Percentiles rank a stretch among this genome's conserved stretches.
phyloP scores from a whole-genome alignment of 2,797 vertebrate genomes.

The Phylloscopus collybita region DNA sequence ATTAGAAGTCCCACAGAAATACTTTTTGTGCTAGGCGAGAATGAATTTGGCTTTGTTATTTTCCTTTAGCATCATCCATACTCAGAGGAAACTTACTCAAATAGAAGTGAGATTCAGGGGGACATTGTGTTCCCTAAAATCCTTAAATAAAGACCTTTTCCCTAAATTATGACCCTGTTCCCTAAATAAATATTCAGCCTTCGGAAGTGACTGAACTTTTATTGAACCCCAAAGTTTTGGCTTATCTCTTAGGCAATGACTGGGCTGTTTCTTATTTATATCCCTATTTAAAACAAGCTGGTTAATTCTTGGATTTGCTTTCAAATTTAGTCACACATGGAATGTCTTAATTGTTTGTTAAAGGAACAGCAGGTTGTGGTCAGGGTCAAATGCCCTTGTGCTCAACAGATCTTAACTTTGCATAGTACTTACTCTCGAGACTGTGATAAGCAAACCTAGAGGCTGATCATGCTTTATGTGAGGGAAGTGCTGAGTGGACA shows the following conservation, averaged over 20 bases:
- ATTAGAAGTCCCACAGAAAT: background rate
- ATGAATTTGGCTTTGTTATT: background rate
- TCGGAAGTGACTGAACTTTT: conserved; percentile 44
- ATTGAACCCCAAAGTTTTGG: conserved; percentile 44
- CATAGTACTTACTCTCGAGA: conserved; percentile 35
- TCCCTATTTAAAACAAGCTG: conserved; percentile 51
- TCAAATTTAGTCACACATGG: conserved; percentile 62
- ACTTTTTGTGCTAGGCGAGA: background rate
- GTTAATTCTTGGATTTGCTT: conserved; percentile 59
- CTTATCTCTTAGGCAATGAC: conserved; percentile 48
- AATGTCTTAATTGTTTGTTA: conserved; percentile 73
- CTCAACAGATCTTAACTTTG: conserved; percentile 66
- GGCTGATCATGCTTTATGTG: background rate
- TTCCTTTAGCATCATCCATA: background rate
- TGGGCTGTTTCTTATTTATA: conserved; percentile 58
- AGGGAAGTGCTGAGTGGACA: conserved; percentile 45
- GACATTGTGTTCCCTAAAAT: background rate
- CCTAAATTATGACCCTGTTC: conserved; percentile 1
- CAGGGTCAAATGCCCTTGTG: conserved; percentile 66
- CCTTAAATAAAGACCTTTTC: background rate
- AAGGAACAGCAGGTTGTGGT: conserved; percentile 70
- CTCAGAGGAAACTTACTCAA: conserved; percentile 17
- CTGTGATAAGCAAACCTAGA: conserved; percentile 54
- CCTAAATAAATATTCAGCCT: conserved; percentile 11
- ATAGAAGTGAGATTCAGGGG: conserved; percentile 6